These are phyloP conservation scores for Bradypodion ventrale DNA, from an alignment of 2,797 vertebrate species.

Conservation along the genomic window DNA sequence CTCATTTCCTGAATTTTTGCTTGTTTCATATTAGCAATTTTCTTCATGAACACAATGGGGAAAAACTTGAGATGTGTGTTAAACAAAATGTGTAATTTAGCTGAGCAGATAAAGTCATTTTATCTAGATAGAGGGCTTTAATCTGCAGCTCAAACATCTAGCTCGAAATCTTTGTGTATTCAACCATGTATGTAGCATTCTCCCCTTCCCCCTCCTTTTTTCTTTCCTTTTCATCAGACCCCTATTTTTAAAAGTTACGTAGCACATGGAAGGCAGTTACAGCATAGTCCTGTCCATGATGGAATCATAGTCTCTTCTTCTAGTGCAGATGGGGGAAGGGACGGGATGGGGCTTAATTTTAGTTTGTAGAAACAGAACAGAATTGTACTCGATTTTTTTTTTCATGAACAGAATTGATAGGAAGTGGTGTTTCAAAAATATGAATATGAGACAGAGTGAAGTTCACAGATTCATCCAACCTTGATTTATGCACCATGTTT, in stretches of 20 bases:
- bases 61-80: neutral
- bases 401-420: neutral
- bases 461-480: neutral
- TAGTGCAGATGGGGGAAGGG: neutral
- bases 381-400: too few relatives aligned
- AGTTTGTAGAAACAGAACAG: too few relatives aligned
- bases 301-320: neutral
- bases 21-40: neutral
- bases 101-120: too few relatives aligned
- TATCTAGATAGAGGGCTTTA: neutral
- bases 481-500: neutral
- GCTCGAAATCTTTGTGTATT: neutral
- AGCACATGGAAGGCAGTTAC: neutral
- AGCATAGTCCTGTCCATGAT: neutral
- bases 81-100: too few relatives aligned
- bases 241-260: neutral
- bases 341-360: neutral
- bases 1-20: neutral
- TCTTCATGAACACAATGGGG: neutral
- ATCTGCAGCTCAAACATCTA: neutral
- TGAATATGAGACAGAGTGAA: neutral
- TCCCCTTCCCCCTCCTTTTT: neutral
- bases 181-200: too few relatives aligned
- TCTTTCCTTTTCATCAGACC: accelerated
- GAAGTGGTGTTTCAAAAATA: neutral